Conservation (phyloP, 2,797 vertebrate genomes). For the Telmatherina bonti region DNA sequence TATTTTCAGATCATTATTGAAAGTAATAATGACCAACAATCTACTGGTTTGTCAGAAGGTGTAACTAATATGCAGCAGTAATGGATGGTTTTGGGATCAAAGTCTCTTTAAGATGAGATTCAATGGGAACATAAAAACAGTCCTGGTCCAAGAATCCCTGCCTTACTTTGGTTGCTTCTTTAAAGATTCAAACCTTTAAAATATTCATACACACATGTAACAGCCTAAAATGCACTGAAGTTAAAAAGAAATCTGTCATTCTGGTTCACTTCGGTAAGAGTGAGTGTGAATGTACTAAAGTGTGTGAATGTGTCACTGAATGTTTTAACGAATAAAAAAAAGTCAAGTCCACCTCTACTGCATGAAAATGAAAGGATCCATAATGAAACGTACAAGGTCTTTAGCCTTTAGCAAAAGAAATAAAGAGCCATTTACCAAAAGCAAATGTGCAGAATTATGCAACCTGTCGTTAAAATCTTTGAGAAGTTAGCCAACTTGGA, state of each 20-base stretch:
- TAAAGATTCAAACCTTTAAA: conserved; percentile 4
- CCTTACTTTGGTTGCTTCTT: background rate
- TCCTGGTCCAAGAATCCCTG: background rate
- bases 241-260: background rate
- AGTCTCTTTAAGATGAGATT: background rate
- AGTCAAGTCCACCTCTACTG: background rate
- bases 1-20: background rate
- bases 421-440: background rate
- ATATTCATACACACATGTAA: background rate
- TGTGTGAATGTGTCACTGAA: background rate
- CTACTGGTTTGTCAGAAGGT: background rate
- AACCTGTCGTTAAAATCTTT: background rate
- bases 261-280: background rate
- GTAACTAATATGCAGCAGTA: conserved; percentile 9
- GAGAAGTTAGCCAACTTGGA: background rate
- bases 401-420: conserved; percentile 1
- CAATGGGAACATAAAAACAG: conserved; percentile 4
- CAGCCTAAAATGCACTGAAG: background rate
- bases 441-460: conserved; percentile 3
- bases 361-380: background rate
- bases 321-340: background rate
- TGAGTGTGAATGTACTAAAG: background rate
- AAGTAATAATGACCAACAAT: conserved; percentile 2
- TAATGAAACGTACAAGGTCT: conserved; percentile 2
- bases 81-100: background rate